These are phyloP conservation scores for Gambusia holbrooki DNA, from an alignment of 2,113 vertebrate species.

Conservation along the genomic window DNA sequence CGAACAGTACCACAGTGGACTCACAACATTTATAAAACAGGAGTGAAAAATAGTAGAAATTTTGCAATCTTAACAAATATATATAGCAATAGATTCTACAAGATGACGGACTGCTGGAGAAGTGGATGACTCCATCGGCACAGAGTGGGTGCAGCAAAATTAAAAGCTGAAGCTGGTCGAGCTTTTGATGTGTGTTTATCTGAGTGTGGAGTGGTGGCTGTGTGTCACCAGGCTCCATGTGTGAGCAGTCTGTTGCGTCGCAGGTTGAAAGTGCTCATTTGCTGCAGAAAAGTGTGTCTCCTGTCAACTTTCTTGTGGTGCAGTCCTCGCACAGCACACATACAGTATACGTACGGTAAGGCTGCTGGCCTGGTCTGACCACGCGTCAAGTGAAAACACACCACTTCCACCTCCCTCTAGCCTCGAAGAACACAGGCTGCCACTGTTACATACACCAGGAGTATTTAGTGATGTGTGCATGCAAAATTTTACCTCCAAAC, in stretches of 20 bases:
- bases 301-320: conserved; percentile 44
- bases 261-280: conserved; percentile 4
- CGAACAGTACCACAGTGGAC: conserved; percentile 10
- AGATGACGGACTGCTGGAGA: background rate
- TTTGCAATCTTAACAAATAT: background rate
- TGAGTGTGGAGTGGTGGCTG: conserved; percentile 39
- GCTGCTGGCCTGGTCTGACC: conserved; percentile 19
- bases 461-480: conserved; percentile 18
- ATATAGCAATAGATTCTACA: background rate
- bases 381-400: conserved; percentile 31
- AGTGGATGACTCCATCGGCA: conserved; percentile 18
- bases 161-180: conserved; percentile 26
- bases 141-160: conserved; percentile 12
- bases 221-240: conserved; percentile 37
- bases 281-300: conserved; percentile 14
- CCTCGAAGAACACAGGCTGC: conserved; percentile 63
- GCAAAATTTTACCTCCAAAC: conserved; percentile 14
- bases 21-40: conserved; percentile 8
- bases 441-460: conserved; percentile 35
- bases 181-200: conserved; percentile 63
- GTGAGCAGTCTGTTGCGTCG: conserved; percentile 18
- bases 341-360: conserved; percentile 37
- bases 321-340: conserved; percentile 16
- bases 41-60: background rate
- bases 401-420: conserved; percentile 24